Conservation (phyloP, 2,797 vertebrate species). For the Borostomias antarcticus region DNA sequence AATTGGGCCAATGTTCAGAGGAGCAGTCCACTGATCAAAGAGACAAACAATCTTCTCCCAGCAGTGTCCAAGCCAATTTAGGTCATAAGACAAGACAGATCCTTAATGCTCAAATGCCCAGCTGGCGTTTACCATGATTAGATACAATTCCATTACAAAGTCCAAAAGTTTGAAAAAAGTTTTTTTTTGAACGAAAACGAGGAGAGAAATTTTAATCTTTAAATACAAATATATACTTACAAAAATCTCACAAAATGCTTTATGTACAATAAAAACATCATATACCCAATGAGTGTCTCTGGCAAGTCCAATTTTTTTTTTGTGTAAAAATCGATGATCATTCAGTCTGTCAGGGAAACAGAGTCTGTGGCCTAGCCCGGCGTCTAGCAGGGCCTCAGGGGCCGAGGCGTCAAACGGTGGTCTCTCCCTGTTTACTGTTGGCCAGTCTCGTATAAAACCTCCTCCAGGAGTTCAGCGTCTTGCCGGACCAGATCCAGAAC, state of each 20-base stretch:
- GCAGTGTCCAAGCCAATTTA: slow-evolving; percentile 48
- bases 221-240: slow-evolving; percentile 96
- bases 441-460: slow-evolving; percentile 95
- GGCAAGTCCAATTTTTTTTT: slow-evolving; percentile 33
- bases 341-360: slow-evolving; percentile 52
- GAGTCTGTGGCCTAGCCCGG: background rate
- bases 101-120: slow-evolving; percentile 34
- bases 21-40: slow-evolving; percentile 49
- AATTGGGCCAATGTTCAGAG: slow-evolving; percentile 50
- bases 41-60: slow-evolving; percentile 36
- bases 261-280: slow-evolving; percentile 86
- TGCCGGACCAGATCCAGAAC: slow-evolving; percentile 98
- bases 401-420: slow-evolving; percentile 84
- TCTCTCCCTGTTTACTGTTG: slow-evolving; percentile 92
- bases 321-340: slow-evolving; percentile 48
- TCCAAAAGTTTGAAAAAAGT: slow-evolving; percentile 48
- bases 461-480: slow-evolving; percentile 96
- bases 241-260: slow-evolving; percentile 85
- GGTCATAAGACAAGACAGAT: slow-evolving; percentile 39
- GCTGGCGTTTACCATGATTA: slow-evolving; percentile 42
- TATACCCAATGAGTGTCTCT: slow-evolving; percentile 44
- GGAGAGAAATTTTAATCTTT: slow-evolving; percentile 71
- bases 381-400: background rate
- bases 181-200: slow-evolving; percentile 31
- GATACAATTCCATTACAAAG: slow-evolving; percentile 45